phyloP scores from a whole-genome alignment of 2,113 vertebrate genomes.

The Cryptoleucopteryx plumbea region DNA sequence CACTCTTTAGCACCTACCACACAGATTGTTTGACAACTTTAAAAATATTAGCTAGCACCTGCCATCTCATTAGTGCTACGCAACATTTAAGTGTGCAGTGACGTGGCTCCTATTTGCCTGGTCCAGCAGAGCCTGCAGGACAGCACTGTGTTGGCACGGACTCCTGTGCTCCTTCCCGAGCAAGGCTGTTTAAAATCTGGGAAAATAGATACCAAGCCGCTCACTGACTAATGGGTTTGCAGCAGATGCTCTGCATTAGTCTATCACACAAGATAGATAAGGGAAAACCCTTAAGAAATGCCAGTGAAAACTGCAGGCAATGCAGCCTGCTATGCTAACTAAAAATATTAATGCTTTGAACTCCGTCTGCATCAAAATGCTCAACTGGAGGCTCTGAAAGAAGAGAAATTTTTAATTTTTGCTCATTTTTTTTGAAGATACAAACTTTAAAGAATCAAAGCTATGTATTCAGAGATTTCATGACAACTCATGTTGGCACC shows the following conservation, averaged over 20 bases:
- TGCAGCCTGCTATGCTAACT: background rate
- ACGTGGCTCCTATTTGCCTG: background rate
- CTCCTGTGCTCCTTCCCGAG: background rate
- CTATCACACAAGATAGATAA: background rate
- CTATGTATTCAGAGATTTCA: background rate
- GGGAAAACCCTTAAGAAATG: background rate
- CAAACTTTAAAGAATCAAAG: background rate
- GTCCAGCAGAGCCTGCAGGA: background rate
- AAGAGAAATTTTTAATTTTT: background rate
- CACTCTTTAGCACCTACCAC: background rate
- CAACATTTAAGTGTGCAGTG: no score
- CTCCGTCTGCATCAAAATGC: background rate
- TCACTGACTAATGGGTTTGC: background rate
- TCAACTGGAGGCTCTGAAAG: background rate
- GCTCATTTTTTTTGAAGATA: background rate
- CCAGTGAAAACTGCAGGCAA: background rate
- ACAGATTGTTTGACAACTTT: background rate
- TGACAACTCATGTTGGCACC: background rate
- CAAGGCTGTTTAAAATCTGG: background rate
- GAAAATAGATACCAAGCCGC: background rate
- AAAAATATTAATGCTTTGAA: background rate
- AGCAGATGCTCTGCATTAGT: background rate
- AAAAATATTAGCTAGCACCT: background rate
- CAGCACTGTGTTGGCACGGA: background rate
- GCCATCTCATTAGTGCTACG: rapidly evolving